Conservation (phyloP, 2,888 invertebrate genomes). For the Lydus trimaculatus region DNA sequence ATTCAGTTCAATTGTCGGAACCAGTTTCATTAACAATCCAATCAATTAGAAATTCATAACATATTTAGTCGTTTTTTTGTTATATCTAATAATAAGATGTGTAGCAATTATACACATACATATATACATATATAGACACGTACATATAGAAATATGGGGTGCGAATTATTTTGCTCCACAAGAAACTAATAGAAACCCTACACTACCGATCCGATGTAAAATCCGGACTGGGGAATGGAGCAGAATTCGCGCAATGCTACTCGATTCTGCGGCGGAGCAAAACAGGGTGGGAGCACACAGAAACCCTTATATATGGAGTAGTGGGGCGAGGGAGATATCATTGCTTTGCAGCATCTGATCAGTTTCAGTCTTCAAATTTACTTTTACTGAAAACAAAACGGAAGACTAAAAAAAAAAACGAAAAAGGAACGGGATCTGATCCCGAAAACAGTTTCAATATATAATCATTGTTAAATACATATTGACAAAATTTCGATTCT, state of each 20-base stretch:
- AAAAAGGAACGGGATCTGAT: not conserved
- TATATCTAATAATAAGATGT: not conserved
- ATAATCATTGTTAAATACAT: not conserved
- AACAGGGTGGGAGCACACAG: slow-evolving; percentile 43
- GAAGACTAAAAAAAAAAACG: not conserved
- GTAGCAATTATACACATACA: not conserved
- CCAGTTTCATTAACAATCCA: not conserved
- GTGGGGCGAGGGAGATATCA: slow-evolving; percentile 49
- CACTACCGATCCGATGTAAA: slow-evolving; percentile 46
- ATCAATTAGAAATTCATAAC: not conserved
- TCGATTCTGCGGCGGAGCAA: slow-evolving; percentile 51
- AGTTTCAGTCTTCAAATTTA: slow-evolving; percentile 51
- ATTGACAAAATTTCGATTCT: not conserved
- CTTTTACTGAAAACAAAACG: slow-evolving; percentile 35
- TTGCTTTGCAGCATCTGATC: slow-evolving; percentile 58
- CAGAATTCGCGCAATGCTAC: slow-evolving; percentile 47
- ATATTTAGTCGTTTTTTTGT: not conserved
- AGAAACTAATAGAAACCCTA: slow-evolving; percentile 17
- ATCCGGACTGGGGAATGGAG: slow-evolving; percentile 51
- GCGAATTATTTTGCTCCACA: slow-evolving; percentile 24
- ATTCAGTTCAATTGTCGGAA: not conserved
- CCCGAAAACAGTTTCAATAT: not conserved
- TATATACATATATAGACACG: not conserved
- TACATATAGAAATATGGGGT: slow-evolving; percentile 35
- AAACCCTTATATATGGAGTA: slow-evolving; percentile 31